Evolutionary conservation across 2,113 vertebrate species (phyloP).

Genomic region (Oncorhynchus masou): DNA sequence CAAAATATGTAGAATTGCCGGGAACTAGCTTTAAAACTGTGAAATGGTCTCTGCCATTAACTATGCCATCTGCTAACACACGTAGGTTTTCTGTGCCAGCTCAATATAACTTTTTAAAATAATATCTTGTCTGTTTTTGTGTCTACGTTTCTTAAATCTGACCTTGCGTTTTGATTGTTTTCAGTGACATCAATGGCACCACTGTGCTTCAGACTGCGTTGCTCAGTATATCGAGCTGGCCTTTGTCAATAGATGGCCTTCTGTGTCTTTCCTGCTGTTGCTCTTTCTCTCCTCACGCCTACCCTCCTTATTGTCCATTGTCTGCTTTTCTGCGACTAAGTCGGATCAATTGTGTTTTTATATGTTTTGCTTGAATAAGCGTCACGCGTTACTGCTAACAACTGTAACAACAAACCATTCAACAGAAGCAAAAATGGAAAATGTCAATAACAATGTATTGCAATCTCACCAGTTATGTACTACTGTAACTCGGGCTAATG

Average conservation of each 20-base stretch:
- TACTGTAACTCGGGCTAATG: not conserved
- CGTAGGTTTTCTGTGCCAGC: too few species aligned
- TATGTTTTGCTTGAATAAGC: not conserved
- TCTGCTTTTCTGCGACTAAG: not conserved
- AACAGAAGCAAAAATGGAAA: too few species aligned
- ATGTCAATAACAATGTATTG: too few species aligned
- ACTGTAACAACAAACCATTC: too few species aligned
- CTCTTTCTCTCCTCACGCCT: constrained; percentile 24
- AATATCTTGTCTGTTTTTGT: too few species aligned
- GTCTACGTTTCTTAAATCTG: not conserved
- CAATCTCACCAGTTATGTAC: too few species aligned
- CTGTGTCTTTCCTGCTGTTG: constrained; percentile 40
- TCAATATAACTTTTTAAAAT: not conserved
- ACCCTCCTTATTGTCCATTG: not conserved
- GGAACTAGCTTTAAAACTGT: too few species aligned
- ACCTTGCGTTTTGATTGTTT: constrained; percentile 13
- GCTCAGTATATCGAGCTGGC: not conserved
- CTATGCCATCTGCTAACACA: too few species aligned
- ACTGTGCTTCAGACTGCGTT: not conserved
- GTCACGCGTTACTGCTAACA: too few species aligned
- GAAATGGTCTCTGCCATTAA: too few species aligned
- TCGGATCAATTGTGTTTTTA: not conserved
- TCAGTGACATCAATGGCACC: constrained; percentile 21
- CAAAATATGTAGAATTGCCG: too few species aligned
- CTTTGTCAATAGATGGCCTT: constrained; percentile 28